Evolutionary conservation across 2,888 invertebrate genomes (phyloP), one percentile per base, ranked within the genome.

Genomic region (Seladonia tumulorum): DNA sequence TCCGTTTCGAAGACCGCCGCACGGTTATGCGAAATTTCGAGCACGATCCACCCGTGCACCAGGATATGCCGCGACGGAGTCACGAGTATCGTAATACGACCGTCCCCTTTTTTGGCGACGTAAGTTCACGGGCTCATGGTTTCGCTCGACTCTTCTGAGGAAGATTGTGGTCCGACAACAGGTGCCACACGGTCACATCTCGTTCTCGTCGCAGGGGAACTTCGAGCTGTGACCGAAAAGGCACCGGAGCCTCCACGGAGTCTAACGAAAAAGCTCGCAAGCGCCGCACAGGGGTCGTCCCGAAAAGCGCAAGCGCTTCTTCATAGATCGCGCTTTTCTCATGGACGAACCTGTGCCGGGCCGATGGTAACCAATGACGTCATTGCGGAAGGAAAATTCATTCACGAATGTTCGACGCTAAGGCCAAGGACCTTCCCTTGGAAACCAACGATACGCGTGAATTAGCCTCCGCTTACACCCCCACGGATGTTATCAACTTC

Each of bases 251-350:
- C 86, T 85, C 78, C 78, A 57, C 70, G 66, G 68, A 68, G 47
- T 66, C 76, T 79, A 85, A 82, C 81, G 80, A 81, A 73, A 78
- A 77, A 68, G 77, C 79, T 45, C 74, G 53, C 74, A 49, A 76
- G 84, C 88, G 86, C 79, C 75, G 73, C 70, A 25, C 81, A 68
- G 80, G 86, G 79, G 77, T 70, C 68, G 72, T 81, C 79, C 47
- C 77, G 68, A 79, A 92, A 82, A 79, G 93, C 93, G 93, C 93
- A 93, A 88, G 93, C 93, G 93, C 93, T 79, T 60, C 79, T 91
- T 93, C 93, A 93, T 93, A 88, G 93, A 93, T 93, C 92, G 93
- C 82, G 82, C 86, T 87, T 75, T 53, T 63, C 79, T 82, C 81
- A 85, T 68, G 80, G 82, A 79, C 68, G 45, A 74, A 77, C 63